Evolutionary conservation across 2,888 invertebrate genomes (phyloP), one percentile per base, ranked within the genome.

Genomic region (Leucophenga montana): DNA sequence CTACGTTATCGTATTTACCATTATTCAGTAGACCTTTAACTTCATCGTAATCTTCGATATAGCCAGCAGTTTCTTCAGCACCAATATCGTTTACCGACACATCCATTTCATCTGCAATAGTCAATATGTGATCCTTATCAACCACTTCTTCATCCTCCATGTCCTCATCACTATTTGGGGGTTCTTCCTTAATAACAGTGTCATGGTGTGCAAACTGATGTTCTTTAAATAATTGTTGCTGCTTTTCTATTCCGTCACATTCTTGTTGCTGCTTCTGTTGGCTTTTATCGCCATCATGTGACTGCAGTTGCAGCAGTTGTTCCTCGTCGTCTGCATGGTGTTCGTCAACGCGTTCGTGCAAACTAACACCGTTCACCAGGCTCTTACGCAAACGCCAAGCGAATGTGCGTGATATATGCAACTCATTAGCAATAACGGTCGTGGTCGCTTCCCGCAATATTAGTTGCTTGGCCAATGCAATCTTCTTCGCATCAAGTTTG

Each of bases 311-410:
- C 0, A 73, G 75, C 11, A 67, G 71, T 53, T 71, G 69, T 46
- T 59, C 50, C 27, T 61, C 54, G 11, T 61, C 39, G 9, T 16
- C 33, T 18, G 44, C 11, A 3, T 22, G 61, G 13, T 59, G 31
- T 9, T 88, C 88, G 18, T 86, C 84, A 31, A 87, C 87, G 46
- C 88, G 88, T 73, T 88, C 88, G 39, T 88, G 88, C 66, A 88
- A 71, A 53, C 87, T 88, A 0, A 88, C 87, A 5, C 87, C 87
- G 67, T 88, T 88, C 9, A 88, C 87, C 14, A 88, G 80, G 71
- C 87, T 88, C 75, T 88, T 88, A 64, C 88, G 86, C 67, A 88
- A 70, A 9, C 88, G 87, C 88, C 88, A 88, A 3, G 88, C 88
- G 71, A 88, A 88, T 9, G 88, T 88, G 61, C 88, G 85, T 2